A percentile compares a stretch with the other conserved stretches of the same genome.
These are phyloP conservation scores for Sinocyclocheilus grahami DNA, from an alignment of 2,113 vertebrate species.

Conservation along the genomic window DNA sequence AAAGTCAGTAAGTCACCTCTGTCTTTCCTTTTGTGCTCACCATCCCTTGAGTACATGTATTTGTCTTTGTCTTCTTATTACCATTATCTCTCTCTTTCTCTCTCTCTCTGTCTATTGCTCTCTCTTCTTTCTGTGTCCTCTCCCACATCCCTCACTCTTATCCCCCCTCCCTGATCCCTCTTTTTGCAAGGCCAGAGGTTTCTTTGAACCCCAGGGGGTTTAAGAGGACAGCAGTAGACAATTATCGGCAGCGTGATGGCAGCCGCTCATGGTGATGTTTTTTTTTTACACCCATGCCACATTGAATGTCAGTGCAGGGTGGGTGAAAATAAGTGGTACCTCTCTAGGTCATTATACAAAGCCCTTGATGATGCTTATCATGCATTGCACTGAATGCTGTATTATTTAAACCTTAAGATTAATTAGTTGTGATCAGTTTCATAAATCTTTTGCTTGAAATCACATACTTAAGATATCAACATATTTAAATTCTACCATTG, in stretches of 20 bases:
- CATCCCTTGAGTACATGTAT: conserved; percentile 47
- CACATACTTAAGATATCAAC: conserved; percentile 25
- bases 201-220: conserved; percentile 50
- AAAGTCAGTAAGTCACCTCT: not conserved
- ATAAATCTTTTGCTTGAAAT: not conserved
- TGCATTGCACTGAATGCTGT: not conserved
- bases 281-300: conserved; percentile 42
- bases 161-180: not conserved
- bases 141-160: conserved; percentile 18
- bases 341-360: conserved; percentile 56
- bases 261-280: conserved; percentile 64
- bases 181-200: conserved; percentile 58
- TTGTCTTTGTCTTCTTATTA: conserved; percentile 52
- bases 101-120: not conserved
- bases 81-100: conserved; percentile 11
- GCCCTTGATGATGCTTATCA: conserved; percentile 38
- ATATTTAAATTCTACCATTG: not conserved
- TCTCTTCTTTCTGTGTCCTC: conserved; percentile 42
- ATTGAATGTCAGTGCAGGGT: conserved; percentile 55
- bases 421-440: not conserved
- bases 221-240: conserved; percentile 59
- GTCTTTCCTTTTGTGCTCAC: conserved; percentile 24
- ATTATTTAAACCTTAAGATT: not conserved
- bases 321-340: conserved; percentile 55
- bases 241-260: conserved; percentile 65